Percentiles rank a stretch among this genome's conserved stretches.
phyloP scores from a whole-genome alignment of 2,888 invertebrate species.

The Clanis bilineata region DNA sequence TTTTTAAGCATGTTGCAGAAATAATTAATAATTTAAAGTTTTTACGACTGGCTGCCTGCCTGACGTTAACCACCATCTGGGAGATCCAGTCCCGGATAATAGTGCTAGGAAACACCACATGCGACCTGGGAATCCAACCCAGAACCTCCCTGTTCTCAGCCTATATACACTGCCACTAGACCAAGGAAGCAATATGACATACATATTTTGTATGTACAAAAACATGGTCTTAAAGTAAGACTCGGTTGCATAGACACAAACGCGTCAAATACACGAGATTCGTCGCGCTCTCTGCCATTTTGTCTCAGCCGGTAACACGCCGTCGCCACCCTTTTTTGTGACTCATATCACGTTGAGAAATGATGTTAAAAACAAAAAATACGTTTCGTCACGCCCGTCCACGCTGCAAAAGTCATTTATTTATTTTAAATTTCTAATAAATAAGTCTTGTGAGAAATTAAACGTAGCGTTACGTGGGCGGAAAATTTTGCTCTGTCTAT shows the following conservation, averaged over 20 bases:
- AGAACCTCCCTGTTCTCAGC: too few species aligned
- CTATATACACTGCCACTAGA: too few species aligned
- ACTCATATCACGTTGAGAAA: conserved; percentile 55
- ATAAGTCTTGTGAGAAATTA: conserved; percentile 54
- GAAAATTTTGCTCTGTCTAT: conserved; percentile 28
- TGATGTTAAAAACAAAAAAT: conserved; percentile 70
- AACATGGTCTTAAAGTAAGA: conserved; percentile 19
- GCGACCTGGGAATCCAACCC: too few species aligned
- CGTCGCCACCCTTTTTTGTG: conserved; percentile 64
- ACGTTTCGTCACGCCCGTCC: conserved; percentile 70
- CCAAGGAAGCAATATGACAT: too few species aligned
- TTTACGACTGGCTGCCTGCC: too few species aligned
- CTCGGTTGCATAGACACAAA: conserved; percentile 20
- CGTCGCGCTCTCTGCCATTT: conserved; percentile 51
- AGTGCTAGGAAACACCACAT: too few species aligned
- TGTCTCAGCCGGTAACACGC: conserved; percentile 55
- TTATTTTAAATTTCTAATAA: conserved; percentile 59
- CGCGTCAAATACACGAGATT: conserved; percentile 45
- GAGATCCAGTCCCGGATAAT: too few species aligned
- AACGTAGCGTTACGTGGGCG: conserved; percentile 32
- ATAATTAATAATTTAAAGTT: too few species aligned
- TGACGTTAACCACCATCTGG: too few species aligned
- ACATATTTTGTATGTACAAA: conserved; percentile 10
- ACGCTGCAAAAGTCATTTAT: conserved; percentile 60
- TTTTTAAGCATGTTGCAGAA: too few species aligned